These are phyloP conservation scores for Knipowitschia caucasica DNA, from an alignment of 2,797 vertebrate species.

Conservation along the genomic window DNA sequence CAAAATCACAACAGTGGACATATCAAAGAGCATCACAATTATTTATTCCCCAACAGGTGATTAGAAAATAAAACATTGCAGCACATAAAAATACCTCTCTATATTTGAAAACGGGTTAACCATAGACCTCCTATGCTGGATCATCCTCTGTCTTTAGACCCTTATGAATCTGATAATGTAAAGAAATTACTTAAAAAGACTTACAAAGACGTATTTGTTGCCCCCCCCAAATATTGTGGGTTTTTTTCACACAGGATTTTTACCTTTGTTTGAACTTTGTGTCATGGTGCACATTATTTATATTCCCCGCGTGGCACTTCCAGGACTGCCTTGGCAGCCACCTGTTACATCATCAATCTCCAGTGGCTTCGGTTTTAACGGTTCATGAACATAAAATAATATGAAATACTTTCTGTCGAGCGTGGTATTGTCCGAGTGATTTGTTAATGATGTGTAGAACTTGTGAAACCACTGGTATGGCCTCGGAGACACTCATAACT, in stretches of 20 bases:
- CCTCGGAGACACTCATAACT: constrained; percentile 5
- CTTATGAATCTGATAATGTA: no score
- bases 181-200: no score
- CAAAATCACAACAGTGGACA: no score
- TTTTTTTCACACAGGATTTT: constrained; percentile 11
- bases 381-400: background rate
- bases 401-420: constrained; percentile 13
- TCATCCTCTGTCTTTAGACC: no score
- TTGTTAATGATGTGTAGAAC: constrained; percentile 13
- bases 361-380: constrained; percentile 6
- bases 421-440: background rate
- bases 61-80: no score
- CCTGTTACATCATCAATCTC: constrained; percentile 13
- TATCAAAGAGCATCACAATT: no score
- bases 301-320: background rate
- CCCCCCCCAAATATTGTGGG: no score
- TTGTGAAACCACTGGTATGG: constrained; percentile 7
- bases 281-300: background rate
- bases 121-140: no score
- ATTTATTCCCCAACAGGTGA: no score
- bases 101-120: no score
- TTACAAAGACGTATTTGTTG: no score
- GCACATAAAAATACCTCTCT: no score
- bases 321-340: background rate
- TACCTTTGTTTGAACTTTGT: background rate